Evolutionary conservation across 2,113 vertebrate species (phyloP), one percentile per base, ranked within the genome.

Genomic region (Falco punctatus): DNA sequence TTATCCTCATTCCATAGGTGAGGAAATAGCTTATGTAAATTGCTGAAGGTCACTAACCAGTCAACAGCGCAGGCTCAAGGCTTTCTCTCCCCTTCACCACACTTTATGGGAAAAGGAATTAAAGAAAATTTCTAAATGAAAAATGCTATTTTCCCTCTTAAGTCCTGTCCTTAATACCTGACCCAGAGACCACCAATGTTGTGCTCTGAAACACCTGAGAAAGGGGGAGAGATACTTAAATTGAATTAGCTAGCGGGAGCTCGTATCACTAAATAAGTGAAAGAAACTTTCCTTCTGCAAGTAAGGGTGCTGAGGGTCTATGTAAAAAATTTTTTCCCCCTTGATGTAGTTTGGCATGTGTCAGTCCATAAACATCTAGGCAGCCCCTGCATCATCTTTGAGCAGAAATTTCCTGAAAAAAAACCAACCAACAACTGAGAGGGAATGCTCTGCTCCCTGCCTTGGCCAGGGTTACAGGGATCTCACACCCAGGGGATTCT

Each of bases 11-110:
- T 94, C 54, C 70, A 85, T 22, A 95, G 83, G 81, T 94, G 81
- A 95, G 70, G 91, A 95, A 96, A 96, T 78, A 87, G 92, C 65
- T 95, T 67, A 57, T 65, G 40, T 71, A 92, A 95, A 96, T 95
- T 96, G 80, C 88, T 83, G 64, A 52, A 84, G 86, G 94, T 97
- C 86, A 97, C 57, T 35, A 84, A 87, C 49, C 65, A 96, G 88
- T 28, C 69, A 88, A 81, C 65, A 89, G 61, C 61, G 65, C 86
- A 91, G 73, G 57, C 73, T 89, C 61, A 74, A 89, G 35, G 59
- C 16, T 35, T 57, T 42, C 55, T 42, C 21, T 19, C 21, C 33
- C 17, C 17, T 91, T 49, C 33, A 64, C 44, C 35, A 23, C 57
- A 35, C 16, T 93, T 91, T 54, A 93, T 0, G 0, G 59, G 88